phyloP scores from a whole-genome alignment of 1,140 invertebrate species.

The Vanessa tameamea region DNA sequence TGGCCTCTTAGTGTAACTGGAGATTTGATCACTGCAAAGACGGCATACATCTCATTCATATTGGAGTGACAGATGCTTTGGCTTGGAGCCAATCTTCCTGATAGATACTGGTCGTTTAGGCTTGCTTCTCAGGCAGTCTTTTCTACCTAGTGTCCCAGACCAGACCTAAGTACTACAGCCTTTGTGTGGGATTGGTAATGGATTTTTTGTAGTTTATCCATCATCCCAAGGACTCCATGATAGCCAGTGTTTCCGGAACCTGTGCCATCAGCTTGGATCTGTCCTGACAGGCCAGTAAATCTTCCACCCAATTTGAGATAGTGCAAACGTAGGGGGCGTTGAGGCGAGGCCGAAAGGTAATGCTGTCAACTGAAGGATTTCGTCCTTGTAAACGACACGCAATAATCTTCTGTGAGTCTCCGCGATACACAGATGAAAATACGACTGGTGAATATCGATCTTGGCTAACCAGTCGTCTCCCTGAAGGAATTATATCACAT shows the following conservation, averaged over 20 bases:
- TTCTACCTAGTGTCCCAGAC: no score
- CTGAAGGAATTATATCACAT: slow-evolving; percentile 34
- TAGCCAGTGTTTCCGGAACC: not conserved
- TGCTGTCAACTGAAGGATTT: slow-evolving; percentile 41
- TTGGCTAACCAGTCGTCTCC: slow-evolving; percentile 42
- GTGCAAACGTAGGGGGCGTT: slow-evolving; percentile 41
- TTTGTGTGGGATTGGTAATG: no score
- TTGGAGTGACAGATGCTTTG: no score
- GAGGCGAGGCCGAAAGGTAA: slow-evolving; percentile 44
- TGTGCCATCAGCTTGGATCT: not conserved
- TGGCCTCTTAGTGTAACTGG: no score
- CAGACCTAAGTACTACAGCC: no score
- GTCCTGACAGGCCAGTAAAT: no score
- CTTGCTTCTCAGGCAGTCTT: no score
- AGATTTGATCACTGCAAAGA: no score
- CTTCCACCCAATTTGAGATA: not conserved
- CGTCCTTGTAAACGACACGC: not conserved
- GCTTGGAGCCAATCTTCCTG: no score
- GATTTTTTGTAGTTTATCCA: no score
- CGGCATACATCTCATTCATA: no score
- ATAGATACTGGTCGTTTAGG: no score
- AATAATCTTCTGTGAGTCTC: not conserved
- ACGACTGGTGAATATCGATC: slow-evolving; percentile 41
- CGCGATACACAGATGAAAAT: slow-evolving; percentile 60
- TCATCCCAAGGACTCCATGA: not conserved